Conservation (phyloP, 1,140 invertebrate species). For the Polypedilum pembai region DNA sequence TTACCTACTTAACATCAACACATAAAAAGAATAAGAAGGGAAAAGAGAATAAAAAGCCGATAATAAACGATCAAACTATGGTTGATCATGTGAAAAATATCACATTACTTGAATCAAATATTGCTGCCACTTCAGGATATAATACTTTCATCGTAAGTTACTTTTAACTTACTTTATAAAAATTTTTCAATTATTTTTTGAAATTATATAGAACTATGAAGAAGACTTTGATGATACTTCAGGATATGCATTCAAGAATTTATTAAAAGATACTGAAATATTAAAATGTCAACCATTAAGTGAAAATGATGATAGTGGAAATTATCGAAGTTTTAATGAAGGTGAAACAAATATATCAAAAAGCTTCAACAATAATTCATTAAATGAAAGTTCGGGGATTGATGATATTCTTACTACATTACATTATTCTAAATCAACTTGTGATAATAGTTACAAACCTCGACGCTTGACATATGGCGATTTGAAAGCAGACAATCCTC, state of each 20-base stretch:
- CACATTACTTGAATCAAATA: neutral
- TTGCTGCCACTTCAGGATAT: neutral
- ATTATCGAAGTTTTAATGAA: no score
- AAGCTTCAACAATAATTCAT: no score
- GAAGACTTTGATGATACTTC: neutral
- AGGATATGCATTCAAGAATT: neutral
- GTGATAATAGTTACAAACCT: no score
- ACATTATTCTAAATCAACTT: no score
- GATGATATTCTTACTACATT: neutral
- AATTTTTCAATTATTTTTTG: neutral
- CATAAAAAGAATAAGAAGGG: neutral
- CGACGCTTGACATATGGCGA: no score
- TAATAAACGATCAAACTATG: neutral
- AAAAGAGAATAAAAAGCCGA: neutral
- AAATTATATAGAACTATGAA: neutral
- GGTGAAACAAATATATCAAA: no score
- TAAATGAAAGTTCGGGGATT: neutral
- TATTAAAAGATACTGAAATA: neutral
- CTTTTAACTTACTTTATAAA: neutral
- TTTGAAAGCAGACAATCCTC: no score
- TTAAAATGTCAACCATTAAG: neutral
- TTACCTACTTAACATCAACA: no score
- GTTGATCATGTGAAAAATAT: neutral
- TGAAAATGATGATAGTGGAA: no score
- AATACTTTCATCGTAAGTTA: neutral